Evolutionary conservation across 2,888 invertebrate genomes (phyloP), one percentile per base, ranked within the genome.

Genomic region (Gibbula magus): DNA sequence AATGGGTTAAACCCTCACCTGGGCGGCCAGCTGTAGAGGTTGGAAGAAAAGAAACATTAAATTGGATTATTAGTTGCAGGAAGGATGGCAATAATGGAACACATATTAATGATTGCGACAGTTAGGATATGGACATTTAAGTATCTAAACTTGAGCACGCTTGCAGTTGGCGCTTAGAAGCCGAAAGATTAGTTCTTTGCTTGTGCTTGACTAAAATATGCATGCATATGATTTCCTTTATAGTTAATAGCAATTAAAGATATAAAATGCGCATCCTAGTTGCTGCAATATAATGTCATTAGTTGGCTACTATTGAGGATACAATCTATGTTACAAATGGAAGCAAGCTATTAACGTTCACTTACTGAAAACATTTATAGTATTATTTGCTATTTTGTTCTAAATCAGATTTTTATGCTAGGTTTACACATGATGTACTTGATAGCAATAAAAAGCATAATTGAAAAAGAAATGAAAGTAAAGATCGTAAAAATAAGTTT

Each of bases 1-100:
- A 75, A 75, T 35, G 52, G 54, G 53, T 75, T 61, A 25, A 20
- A 54, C 78, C 79, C 82, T 82, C 82, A 82, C 82, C 82, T 82
- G 78, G 78, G 67, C 53, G 79, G 54, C 82, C 82, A 29, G 77
- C 82, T 82, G 80, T 80, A 73, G 66, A 79, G 66, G 76, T 75
- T 78, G 80, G 78, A 76, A 76, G 78, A 54, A 77, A 76, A 75
- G 75, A 82, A 82, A 77, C 39, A 77, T 77, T 52, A 77, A 67
- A 73, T 29, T 53, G 75, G 54, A 75, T 70, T 70, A 75, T 75
- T 75, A 75, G 53, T 75, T 53, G 70, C 61, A 78, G 70, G 74
- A 54, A 53, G 67, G 32, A 78, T 78, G 74, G 29, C 35, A 77
- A 70, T 45, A 78, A 51, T 51, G 39, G 54, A 20, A 53, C 53